phyloP scores from a whole-genome alignment of 2,113 vertebrate species.

The Syngnathus scovelli region DNA sequence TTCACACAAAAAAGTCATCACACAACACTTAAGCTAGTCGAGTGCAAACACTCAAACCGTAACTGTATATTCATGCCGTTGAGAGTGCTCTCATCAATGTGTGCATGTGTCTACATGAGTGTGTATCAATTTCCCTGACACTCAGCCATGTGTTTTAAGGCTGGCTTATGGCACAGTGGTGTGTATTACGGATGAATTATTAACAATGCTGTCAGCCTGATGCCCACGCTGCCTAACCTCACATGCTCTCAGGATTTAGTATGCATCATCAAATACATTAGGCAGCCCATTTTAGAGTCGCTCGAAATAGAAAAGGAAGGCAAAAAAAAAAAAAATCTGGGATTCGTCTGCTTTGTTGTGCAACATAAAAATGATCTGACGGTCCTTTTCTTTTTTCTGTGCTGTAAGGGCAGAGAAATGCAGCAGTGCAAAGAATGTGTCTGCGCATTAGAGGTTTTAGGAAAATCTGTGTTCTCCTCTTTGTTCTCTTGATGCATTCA shows the following conservation, averaged over 20 bases:
- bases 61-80: constrained; percentile 1
- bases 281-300: constrained; percentile 35
- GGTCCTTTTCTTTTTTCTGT: neutral
- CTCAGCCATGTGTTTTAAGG: constrained; percentile 20
- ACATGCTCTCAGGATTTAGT: constrained; percentile 39
- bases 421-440: constrained; percentile 21
- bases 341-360: constrained; percentile 41
- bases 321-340: constrained; percentile 21
- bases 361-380: constrained; percentile 28
- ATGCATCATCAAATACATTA: constrained; percentile 52
- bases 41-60: neutral
- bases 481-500: constrained; percentile 35
- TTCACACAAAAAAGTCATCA: constrained; percentile 36
- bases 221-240: constrained; percentile 37
- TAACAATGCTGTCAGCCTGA: constrained; percentile 29
- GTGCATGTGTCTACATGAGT: neutral
- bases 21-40: constrained; percentile 20
- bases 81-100: neutral
- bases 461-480: constrained; percentile 9
- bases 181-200: constrained; percentile 51
- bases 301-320: constrained; percentile 46
- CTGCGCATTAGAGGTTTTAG: constrained; percentile 18
- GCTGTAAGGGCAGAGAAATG: constrained; percentile 34
- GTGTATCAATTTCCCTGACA: constrained; percentile 22
- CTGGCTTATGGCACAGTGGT: constrained; percentile 18